A percentile compares a stretch with the other conserved stretches of the same genome.
These are phyloP conservation scores for Gnathonemus echidnorhynchus DNA, from an alignment of 2,113 vertebrate genomes.

Conservation along the genomic window DNA sequence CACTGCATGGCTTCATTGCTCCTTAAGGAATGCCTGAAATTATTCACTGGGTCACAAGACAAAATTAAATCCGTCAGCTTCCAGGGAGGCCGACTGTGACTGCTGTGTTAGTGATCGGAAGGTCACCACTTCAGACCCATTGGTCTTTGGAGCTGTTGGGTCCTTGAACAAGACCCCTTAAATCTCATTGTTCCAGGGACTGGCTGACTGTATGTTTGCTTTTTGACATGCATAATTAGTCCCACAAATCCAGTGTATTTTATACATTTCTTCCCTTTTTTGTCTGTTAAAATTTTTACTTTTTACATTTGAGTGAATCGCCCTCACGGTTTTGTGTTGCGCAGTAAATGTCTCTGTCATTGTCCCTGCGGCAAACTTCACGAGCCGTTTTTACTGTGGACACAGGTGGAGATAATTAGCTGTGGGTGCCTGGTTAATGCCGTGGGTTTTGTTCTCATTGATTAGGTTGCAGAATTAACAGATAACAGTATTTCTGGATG, in stretches of 20 bases:
- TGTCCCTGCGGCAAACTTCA: constrained; percentile 28
- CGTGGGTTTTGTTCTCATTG: constrained; percentile 13
- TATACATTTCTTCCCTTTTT: not conserved
- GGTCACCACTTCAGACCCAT: not conserved
- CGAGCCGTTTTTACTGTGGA: constrained; percentile 12
- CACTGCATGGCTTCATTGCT: not conserved
- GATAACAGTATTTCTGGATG: not conserved
- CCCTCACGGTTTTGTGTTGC: constrained; percentile 25
- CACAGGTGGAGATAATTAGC: constrained; percentile 14
- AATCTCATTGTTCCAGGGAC: not conserved
- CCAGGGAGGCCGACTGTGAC: not conserved
- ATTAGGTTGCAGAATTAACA: not conserved
- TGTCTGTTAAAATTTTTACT: not conserved
- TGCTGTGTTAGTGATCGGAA: not conserved
- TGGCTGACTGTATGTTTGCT: not conserved
- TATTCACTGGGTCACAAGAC: not conserved
- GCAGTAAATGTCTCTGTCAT: constrained; percentile 26
- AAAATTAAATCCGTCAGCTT: not conserved
- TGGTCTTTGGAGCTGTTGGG: not conserved
- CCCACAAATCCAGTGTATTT: not conserved
- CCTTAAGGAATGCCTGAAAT: not conserved
- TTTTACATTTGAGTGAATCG: constrained; percentile 10
- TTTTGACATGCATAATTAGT: not conserved
- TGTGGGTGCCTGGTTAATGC: constrained; percentile 25
- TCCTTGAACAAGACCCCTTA: not conserved